Base-by-base conservation (phyloP, 2,888 invertebrate species). In the Rotaria socialis region DNA sequence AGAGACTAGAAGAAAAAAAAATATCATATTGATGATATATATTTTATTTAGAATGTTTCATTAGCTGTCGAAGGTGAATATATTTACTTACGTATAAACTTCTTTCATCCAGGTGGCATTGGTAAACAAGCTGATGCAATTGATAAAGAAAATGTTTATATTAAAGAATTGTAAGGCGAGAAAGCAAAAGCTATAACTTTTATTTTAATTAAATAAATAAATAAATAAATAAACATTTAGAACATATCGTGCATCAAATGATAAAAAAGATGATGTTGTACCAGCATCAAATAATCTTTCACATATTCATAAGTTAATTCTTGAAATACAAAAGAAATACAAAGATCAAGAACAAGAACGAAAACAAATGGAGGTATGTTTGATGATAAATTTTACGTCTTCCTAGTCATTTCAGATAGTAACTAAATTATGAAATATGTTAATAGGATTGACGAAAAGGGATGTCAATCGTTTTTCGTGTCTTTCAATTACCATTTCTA, bases 21-120 rank as follows among this genome's bases (percentile, higher is more conserved):
- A 67, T 11, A 56, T 7, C 91, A 92, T 88, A 87, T 16, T 4
- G 52, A 52, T 16, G 11, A 14, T 52, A 16, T 52, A 16, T 52
- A 16, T 52, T 50, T 47, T 50, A 52, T 88, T 88, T 2, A 88
- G 67, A 92, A 93, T 99, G 99, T 91, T 97, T 98, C 89, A 97
- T 97, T 0, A 96, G 97, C 97, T 0, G 96, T 98, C 24, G 99
- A 99, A 92, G 97, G 99, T 10, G 98, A 98, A 91, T 98, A 97
- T 92, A 98, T 98, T 0, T 99, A 99, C 92, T 94, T 99, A 89
- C 94, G 93, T 90, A 95, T 99, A 89, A 99, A 99, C 92, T 99
- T 99, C 92, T 97, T 96, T 92, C 97, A 97, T 92, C 99, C 99
- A 56, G 99, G 98, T 41, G 95, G 97, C 0, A 89, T 92, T n/a